A percentile compares a stretch with the other conserved stretches of the same genome.
phyloP scores from a whole-genome alignment of 2,113 vertebrate species.

The Ibidorhyncha struthersii region DNA sequence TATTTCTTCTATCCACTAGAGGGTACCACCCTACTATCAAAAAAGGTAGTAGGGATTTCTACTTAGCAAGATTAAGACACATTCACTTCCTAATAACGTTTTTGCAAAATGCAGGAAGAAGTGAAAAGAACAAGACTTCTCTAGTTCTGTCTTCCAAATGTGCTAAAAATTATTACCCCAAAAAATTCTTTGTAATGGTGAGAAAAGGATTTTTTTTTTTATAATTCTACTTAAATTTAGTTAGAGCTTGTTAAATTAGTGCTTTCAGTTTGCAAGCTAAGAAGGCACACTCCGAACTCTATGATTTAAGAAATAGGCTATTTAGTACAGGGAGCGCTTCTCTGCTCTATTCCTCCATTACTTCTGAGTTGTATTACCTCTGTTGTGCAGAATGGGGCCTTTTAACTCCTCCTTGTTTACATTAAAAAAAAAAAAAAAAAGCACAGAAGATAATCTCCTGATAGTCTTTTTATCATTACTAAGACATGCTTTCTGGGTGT shows the following conservation, averaged over 20 bases:
- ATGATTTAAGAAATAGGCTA: not conserved
- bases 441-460: not conserved
- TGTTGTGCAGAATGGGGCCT: not conserved
- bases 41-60: not conserved
- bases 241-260: not conserved
- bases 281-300: not conserved
- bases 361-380: not conserved
- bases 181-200: not conserved
- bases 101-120: not conserved
- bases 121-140: not conserved
- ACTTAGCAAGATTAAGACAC: not conserved
- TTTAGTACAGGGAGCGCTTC: not conserved
- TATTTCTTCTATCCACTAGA: conserved; percentile 44
- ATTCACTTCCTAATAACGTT: not conserved
- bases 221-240: not conserved
- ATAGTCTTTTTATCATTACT: not conserved
- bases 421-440: not conserved
- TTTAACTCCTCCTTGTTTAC: not conserved
- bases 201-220: not conserved
- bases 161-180: not conserved
- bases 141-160: not conserved
- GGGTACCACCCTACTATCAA: conserved; percentile 6
- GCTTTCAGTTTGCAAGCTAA: not conserved
- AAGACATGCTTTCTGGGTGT: not conserved
- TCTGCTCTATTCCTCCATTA: not conserved